Evolutionary conservation across 2,113 vertebrate species (phyloP), one percentile per base, ranked within the genome.

Genomic region (Passer domesticus): DNA sequence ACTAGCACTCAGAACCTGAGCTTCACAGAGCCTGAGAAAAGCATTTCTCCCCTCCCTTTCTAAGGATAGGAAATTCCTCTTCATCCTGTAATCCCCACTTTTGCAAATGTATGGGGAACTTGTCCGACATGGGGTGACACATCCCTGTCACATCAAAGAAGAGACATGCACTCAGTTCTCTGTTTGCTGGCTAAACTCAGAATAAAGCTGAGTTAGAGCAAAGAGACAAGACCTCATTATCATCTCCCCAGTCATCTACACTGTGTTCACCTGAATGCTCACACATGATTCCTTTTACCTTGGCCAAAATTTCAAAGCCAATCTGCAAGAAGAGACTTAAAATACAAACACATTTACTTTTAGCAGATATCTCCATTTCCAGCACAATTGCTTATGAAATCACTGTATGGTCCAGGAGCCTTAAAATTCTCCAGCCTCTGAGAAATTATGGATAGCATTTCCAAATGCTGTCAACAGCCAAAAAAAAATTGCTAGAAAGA

Each of bases 401-500:
- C 41, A 89, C 72, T 28, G 53, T 41, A 78, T 12, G 18, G 33
- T 84, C n/a, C 56, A 64, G 47, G 50, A 89, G 25, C 44, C 74
- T 91, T 80, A 85, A 63, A 92, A 94, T 53, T 73, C 46, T 91
- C 58, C 43, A 74, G 52, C 37, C 93, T 37, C 37, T 63, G 31
- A 89, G 75, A 94, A 91, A 91, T 78, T 87, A 92, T 4, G 37
- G 70, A 85, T 55, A 70, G 49, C 46, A 89, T 75, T 64, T 90
- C 53, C 56, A 91, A 94, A 81, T 31, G 15, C 56, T 88, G 88
- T 92, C 88, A 91, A 87, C 39, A 77, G 80, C 33, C 62, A 93
- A 67, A 41, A 63, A 93, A 85, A 83, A 37, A 39, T 60, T 89
- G 90, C 88, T 96, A 91, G 89, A 92, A 89, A 91, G 67, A 91